Evolutionary conservation across 1,140 invertebrate species (phyloP).

Genomic region (Heliconius eleuchia): DNA sequence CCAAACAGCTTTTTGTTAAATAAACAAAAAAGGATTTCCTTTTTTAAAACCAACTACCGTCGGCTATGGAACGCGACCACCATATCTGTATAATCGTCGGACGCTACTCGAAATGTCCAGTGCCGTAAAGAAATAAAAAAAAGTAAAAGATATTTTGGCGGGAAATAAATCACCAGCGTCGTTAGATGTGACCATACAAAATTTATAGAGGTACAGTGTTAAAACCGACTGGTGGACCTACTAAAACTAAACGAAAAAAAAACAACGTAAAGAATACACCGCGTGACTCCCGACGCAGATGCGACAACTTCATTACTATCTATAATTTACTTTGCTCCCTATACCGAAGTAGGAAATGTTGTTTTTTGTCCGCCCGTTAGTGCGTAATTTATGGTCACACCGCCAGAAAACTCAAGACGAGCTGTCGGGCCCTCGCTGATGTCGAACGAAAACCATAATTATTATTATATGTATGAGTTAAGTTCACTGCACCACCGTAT

Average conservation of each 20-base stretch:
- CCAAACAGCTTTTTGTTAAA: constrained; percentile 63
- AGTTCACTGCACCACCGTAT: constrained; percentile 45
- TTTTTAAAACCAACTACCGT: constrained; percentile 75
- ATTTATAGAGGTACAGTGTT: constrained; percentile 69
- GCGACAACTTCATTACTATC: constrained; percentile 73
- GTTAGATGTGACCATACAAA: constrained; percentile 70
- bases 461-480: constrained; percentile 47
- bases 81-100: constrained; percentile 73
- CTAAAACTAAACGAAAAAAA: constrained; percentile 50
- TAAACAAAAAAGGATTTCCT: constrained; percentile 59
- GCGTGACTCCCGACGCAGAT: constrained; percentile 69
- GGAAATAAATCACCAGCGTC: constrained; percentile 75
- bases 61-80: constrained; percentile 67
- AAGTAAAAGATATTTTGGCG: constrained; percentile 73
- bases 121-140: constrained; percentile 67
- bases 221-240: constrained; percentile 60
- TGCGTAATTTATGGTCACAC: constrained; percentile 70
- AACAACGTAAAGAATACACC: constrained; percentile 64
- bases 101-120: constrained; percentile 75
- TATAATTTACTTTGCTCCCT: constrained; percentile 77
- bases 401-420: constrained; percentile 51
- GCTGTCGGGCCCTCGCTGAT: constrained; percentile 45
- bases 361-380: constrained; percentile 67
- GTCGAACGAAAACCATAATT: constrained; percentile 47
- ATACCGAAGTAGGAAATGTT: constrained; percentile 73